phyloP scores from a whole-genome alignment of 2,888 invertebrate species.

The Chymomyza caudatula region DNA sequence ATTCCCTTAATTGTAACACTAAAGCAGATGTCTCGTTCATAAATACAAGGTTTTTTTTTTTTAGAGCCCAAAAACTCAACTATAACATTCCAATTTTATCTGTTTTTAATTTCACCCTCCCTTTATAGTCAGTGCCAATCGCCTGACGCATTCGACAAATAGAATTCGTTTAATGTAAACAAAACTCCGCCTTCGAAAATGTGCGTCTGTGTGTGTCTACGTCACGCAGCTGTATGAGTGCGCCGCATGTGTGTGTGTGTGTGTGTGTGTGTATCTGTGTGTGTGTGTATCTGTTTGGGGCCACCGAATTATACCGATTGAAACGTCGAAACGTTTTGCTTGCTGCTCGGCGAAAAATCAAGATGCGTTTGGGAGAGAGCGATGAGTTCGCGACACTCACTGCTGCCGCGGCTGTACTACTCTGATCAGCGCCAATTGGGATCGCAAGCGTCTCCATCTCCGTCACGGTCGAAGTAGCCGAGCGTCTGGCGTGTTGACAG shows the following conservation, averaged over 20 bases:
- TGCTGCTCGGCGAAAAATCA: constrained; percentile 28
- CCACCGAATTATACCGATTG: constrained; percentile 35
- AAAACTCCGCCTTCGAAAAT: constrained; percentile 74
- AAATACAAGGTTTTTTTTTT: neutral
- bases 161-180: constrained; percentile 74
- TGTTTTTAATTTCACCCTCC: constrained; percentile 24
- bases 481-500: constrained; percentile 57
- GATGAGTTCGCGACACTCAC: neutral
- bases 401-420: neutral
- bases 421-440: neutral
- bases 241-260: too few relatives aligned
- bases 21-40: neutral
- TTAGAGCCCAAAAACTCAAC: neutral
- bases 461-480: constrained; percentile 4
- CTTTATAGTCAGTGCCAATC: constrained; percentile 49
- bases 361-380: constrained; percentile 23
- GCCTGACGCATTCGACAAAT: constrained; percentile 70
- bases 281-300: constrained; percentile 39
- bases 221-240: constrained; percentile 8
- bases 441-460: constrained; percentile 4
- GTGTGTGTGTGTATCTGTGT: constrained; percentile 30
- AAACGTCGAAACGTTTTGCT: constrained; percentile 29
- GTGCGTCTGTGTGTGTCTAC: constrained; percentile 37
- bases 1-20: neutral
- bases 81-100: constrained; percentile 9